A percentile compares a stretch with the other conserved stretches of the same genome.
These are phyloP conservation scores for Sebastolobus alascanus DNA, from an alignment of 2,797 vertebrate genomes.

Conservation along the genomic window DNA sequence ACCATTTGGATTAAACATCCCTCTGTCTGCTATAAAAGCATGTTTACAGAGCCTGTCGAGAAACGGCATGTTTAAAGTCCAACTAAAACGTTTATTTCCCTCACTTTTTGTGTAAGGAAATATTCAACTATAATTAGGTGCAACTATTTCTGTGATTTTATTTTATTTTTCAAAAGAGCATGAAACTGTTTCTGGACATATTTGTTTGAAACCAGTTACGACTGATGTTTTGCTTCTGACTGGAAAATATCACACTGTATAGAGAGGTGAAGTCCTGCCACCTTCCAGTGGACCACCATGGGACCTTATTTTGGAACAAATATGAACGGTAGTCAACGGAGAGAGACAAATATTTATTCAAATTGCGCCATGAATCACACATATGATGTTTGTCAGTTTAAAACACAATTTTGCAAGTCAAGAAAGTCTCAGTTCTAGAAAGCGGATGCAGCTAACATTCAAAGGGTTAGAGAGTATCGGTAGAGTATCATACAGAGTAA, in stretches of 20 bases:
- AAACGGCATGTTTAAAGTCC: neutral
- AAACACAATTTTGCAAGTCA: no score
- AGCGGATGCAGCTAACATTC: no score
- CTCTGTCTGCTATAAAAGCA: neutral
- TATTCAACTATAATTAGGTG: neutral
- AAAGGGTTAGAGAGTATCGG: no score
- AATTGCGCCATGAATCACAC: no score
- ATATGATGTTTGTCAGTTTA: no score
- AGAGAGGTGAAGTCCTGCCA: no score
- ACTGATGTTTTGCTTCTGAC: neutral
- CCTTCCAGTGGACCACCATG: no score
- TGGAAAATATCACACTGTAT: neutral
- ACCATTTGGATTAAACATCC: conserved; percentile 10
- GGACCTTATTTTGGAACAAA: no score
- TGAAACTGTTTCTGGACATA: neutral
- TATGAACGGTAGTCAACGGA: no score
- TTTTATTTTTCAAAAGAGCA: neutral
- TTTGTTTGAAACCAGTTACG: neutral
- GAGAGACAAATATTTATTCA: no score
- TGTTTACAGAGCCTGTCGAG: neutral
- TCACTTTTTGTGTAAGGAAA: neutral
- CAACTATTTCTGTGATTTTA: neutral
- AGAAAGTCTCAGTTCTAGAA: no score
- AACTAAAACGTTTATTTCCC: neutral
- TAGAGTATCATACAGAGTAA: no score